A percentile compares a stretch with the other conserved stretches of the same genome.
Conservation (phyloP, 2,113 vertebrate genomes). For the Dasyornis broadbenti region DNA sequence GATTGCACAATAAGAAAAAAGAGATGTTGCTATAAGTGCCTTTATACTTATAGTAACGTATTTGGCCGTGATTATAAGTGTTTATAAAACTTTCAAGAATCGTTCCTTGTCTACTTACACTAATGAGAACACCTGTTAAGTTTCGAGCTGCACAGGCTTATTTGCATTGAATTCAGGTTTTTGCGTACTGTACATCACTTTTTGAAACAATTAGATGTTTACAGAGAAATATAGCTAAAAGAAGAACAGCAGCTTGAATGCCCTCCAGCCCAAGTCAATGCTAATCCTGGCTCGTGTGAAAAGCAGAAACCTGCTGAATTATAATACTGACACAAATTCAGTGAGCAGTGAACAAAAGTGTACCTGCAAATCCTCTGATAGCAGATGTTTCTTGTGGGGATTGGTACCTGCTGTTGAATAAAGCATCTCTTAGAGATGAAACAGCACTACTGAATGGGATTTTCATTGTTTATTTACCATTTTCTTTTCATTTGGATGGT, state of each 20-base stretch:
- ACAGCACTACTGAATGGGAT: background rate
- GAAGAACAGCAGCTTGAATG: constrained; percentile 74
- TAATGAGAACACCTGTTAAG: constrained; percentile 82
- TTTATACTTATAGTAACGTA: constrained; percentile 65
- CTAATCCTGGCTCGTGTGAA: constrained; percentile 66
- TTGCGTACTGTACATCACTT: constrained; percentile 73
- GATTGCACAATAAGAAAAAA: constrained; percentile 56
- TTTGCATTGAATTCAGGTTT: constrained; percentile 77
- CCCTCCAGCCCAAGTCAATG: constrained; percentile 67
- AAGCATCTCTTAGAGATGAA: constrained; percentile 42
- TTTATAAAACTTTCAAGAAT: constrained; percentile 79
- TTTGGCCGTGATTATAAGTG: constrained; percentile 72
- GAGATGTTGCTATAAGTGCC: constrained; percentile 46
- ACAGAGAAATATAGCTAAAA: constrained; percentile 76
- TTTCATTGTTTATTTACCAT: constrained; percentile 1
- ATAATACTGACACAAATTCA: constrained; percentile 48
- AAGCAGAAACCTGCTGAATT: constrained; percentile 69
- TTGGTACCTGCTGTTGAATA: constrained; percentile 26
- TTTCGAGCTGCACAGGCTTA: constrained; percentile 66
- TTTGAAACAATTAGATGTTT: constrained; percentile 77
- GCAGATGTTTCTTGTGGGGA: constrained; percentile 49
- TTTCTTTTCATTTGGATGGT: background rate
- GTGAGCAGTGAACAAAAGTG: constrained; percentile 59
- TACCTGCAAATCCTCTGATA: constrained; percentile 56
- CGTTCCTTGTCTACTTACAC: constrained; percentile 76